A percentile compares a stretch with the other conserved stretches of the same genome.
phyloP scores from a whole-genome alignment of 2,113 vertebrate genomes.

The Cynocephalus volans region DNA sequence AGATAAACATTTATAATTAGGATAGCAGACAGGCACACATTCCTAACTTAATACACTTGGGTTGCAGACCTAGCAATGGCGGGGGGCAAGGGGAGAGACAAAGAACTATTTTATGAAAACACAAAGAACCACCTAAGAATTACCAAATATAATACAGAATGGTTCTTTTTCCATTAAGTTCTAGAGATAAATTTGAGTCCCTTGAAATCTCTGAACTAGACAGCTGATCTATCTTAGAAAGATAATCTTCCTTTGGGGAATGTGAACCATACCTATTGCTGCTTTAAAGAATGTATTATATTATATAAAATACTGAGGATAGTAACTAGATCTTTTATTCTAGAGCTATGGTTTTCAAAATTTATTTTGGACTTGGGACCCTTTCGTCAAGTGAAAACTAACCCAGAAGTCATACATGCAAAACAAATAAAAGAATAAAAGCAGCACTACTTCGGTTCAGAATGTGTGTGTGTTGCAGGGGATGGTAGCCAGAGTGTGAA shows the following conservation, averaged over 20 bases:
- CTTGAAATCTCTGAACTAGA: background rate
- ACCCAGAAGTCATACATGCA: conserved; percentile 32
- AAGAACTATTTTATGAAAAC: conserved; percentile 47
- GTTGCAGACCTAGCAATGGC: background rate
- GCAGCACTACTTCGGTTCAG: background rate
- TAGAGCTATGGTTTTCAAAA: conserved; percentile 34
- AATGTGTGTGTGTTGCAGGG: background rate
- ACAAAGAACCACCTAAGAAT: conserved; percentile 1
- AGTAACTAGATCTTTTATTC: background rate
- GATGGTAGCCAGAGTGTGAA: background rate
- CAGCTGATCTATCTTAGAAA: background rate
- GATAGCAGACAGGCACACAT: background rate
- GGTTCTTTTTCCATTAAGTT: background rate
- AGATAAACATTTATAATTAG: conserved; percentile 11
- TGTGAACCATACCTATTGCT: background rate
- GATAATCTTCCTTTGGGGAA: conserved; percentile 23
- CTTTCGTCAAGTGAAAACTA: conserved; percentile 9
- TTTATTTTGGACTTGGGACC: conserved; percentile 1
- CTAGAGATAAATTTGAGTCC: background rate
- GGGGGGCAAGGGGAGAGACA: background rate
- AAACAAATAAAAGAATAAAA: conserved; percentile 20
- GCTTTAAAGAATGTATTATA: background rate
- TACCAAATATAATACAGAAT: background rate
- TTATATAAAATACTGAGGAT: conserved; percentile 19
- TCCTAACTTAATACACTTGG: background rate